Evolutionary conservation across 2,113 vertebrate species (phyloP), one percentile per base, ranked within the genome.

Genomic region (Eonycteris spelaea): DNA sequence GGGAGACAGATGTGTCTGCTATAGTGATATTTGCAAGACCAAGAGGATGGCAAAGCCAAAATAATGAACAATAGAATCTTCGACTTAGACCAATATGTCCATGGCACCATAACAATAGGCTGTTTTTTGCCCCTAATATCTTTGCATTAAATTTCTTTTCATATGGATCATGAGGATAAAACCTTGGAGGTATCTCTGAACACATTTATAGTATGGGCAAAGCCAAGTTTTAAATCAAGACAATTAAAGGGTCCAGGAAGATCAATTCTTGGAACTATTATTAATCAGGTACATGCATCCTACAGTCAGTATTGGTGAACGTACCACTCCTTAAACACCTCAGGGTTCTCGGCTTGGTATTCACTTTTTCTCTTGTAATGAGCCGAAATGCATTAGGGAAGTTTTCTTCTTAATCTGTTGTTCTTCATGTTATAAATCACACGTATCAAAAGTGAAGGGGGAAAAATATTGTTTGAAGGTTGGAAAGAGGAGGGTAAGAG

Each of bases 301-400:
- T 16, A 3, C 4, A 87, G 74, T 40, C 7, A 38, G 24, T 59
- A n/a, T 51, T 51, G 40, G 15, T 57, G 22, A 51, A 22, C 13
- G 30, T n/a, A 21, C 6, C 0, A 45, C 7, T 15, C 9, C 24
- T n/a, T 40, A 78, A 48, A 33, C 2, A 70, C 1, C 24, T 43
- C 12, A 26, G 1, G 22, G 15, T 5, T 16, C 12, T 48, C 7
- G 6, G 16, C 13, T 28, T 59, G 4, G 1, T 22, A 65, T 15
- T 10, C 7, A 2, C 6, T 86, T 57, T 74, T n/a, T 53, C 22
- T 40, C 5, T 12, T 11, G 22, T 45, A 30, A 35, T 48, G 16
- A 22, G 6, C 7, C 6, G 75, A 71, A 24, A 45, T 45, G 4
- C 18, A 19, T n/a, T 13, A 48, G 28, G 18, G 24, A 48, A 6